Percentiles rank a stretch among this genome's conserved stretches.
Conservation (phyloP, 2,113 vertebrate species). For the Sinocyclocheilus anshuiensis region DNA sequence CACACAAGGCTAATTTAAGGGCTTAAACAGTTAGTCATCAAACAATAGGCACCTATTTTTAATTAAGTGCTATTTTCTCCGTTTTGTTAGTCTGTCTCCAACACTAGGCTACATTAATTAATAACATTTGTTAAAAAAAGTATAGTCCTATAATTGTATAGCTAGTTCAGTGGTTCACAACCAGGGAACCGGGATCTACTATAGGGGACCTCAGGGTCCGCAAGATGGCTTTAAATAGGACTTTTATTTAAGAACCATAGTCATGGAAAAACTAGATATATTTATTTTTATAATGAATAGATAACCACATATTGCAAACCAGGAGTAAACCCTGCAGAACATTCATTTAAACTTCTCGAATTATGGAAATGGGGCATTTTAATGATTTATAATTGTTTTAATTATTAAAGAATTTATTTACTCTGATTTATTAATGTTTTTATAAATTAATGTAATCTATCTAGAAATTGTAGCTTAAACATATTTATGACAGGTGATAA, state of each 20-base stretch:
- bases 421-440: neutral
- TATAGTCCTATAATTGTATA: neutral
- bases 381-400: too few species aligned
- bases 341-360: neutral
- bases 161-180: neutral
- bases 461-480: too few species aligned
- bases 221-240: too few species aligned
- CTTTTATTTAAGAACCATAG: too few species aligned
- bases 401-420: too few species aligned
- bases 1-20: conserved; percentile 13
- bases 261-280: too few species aligned
- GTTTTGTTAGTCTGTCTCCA: neutral
- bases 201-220: too few species aligned
- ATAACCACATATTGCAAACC: too few species aligned
- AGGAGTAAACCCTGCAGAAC: too few species aligned
- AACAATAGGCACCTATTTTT: neutral
- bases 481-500: neutral
- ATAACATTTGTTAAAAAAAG: neutral
- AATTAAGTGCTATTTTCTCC: neutral
- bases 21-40: neutral
- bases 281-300: too few species aligned
- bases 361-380: neutral
- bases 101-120: neutral
- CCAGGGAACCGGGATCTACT: too few species aligned
- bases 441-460: too few species aligned